Evolutionary conservation across 2,797 vertebrate species (phyloP).

Genomic region (Tenualosa ilisha): DNA sequence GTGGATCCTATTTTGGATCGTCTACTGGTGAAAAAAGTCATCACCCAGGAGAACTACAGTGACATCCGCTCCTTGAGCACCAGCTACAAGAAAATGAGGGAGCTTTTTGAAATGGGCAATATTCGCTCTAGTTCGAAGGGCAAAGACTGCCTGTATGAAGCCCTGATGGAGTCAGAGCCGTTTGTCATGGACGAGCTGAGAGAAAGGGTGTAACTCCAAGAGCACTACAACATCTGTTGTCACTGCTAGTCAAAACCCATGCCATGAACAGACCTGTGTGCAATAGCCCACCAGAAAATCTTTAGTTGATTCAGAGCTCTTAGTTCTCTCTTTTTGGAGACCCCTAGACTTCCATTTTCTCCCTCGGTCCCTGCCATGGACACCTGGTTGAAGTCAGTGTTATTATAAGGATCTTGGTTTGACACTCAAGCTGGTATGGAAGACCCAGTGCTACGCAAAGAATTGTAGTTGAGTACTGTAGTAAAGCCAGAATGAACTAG

Average conservation of each 20-base stretch:
- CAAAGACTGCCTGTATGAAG: constrained; percentile 50
- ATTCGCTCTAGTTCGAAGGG: neutral
- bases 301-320: neutral
- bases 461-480: too few species aligned
- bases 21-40: constrained; percentile 30
- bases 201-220: neutral
- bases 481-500: too few species aligned
- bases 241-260: neutral
- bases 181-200: constrained; percentile 52
- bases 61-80: neutral
- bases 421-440: too few species aligned
- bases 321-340: neutral
- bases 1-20: constrained; percentile 53
- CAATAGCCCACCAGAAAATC: neutral
- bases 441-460: too few species aligned
- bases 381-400: neutral
- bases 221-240: neutral
- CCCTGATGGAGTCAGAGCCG: constrained; percentile 24
- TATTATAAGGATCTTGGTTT: neutral
- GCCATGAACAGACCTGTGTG: neutral
- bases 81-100: constrained; percentile 30
- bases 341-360: neutral
- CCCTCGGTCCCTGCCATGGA: neutral
- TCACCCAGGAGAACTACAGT: constrained; percentile 32
- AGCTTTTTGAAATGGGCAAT: neutral